A percentile compares a stretch with the other conserved stretches of the same genome.
phyloP scores from a whole-genome alignment of 2,797 vertebrate genomes.

The Scyliorhinus canicula region DNA sequence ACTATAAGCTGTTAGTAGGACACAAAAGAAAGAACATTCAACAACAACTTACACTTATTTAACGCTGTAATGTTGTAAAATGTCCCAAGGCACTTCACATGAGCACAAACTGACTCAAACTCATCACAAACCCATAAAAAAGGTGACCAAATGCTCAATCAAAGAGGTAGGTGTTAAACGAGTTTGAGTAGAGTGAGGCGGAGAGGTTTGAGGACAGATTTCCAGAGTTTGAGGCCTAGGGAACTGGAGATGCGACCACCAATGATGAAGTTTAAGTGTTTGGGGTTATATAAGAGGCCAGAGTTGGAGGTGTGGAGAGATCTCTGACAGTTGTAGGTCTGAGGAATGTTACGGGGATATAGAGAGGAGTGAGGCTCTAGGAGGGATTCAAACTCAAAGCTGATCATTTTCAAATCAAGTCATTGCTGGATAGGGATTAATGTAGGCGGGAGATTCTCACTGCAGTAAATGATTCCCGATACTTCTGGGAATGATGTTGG shows the following conservation, averaged over 20 bases:
- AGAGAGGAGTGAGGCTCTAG: background rate
- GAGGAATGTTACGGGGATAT: background rate
- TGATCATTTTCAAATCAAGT: background rate
- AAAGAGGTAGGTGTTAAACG: background rate
- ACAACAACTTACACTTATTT: constrained; percentile 39
- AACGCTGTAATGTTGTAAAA: constrained; percentile 35
- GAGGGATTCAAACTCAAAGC: background rate
- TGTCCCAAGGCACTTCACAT: background rate
- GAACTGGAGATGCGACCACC: background rate
- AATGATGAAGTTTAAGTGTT: too few species aligned
- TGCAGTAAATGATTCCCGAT: background rate
- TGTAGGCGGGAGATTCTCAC: background rate
- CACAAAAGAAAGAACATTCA: constrained; percentile 43
- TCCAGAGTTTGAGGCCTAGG: background rate
- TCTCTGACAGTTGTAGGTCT: background rate
- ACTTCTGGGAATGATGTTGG: constrained; percentile 33
- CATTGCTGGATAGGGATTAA: background rate
- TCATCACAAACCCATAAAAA: too few species aligned
- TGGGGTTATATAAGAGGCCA: background rate
- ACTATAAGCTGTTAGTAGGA: constrained; percentile 76
- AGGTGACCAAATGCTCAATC: background rate
- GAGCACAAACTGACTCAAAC: too few species aligned
- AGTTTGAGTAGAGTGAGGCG: background rate
- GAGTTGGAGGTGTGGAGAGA: background rate
- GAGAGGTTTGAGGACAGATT: background rate